Conservation (phyloP, 2,797 vertebrate species). For the Macropus fuliginosus region DNA sequence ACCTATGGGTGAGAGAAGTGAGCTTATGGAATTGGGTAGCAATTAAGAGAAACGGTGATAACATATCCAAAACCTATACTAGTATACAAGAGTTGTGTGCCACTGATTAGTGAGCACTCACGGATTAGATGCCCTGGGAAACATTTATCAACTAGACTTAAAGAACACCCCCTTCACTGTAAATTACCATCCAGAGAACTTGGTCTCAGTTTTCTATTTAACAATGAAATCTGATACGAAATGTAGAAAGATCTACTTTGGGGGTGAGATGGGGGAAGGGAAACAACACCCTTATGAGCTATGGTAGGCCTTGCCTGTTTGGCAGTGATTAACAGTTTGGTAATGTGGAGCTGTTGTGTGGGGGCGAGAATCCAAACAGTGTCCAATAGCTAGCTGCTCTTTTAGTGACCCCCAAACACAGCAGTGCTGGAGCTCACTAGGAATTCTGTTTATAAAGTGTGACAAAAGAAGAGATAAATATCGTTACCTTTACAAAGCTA, state of each 20-base stretch:
- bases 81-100: neutral
- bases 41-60: neutral
- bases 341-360: conserved; percentile 78
- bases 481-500: neutral
- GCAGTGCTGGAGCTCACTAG: conserved; percentile 15
- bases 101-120: conserved; percentile 33
- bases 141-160: conserved; percentile 47
- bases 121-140: conserved; percentile 47
- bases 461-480: conserved; percentile 7
- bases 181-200: conserved; percentile 62
- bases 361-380: conserved; percentile 77
- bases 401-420: conserved; percentile 74
- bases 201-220: conserved; percentile 65
- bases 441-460: neutral
- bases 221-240: conserved; percentile 79
- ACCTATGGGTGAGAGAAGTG: neutral
- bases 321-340: conserved; percentile 81
- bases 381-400: conserved; percentile 78
- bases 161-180: conserved; percentile 5
- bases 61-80: neutral
- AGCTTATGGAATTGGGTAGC: conserved; percentile 25
- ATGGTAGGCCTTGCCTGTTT: conserved; percentile 73
- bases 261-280: conserved; percentile 9
- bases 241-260: conserved; percentile 73
- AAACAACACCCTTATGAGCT: conserved; percentile 41